Evolutionary conservation across 2,888 invertebrate genomes (phyloP), one percentile per base, ranked within the genome.

Genomic region (Labia minor): DNA sequence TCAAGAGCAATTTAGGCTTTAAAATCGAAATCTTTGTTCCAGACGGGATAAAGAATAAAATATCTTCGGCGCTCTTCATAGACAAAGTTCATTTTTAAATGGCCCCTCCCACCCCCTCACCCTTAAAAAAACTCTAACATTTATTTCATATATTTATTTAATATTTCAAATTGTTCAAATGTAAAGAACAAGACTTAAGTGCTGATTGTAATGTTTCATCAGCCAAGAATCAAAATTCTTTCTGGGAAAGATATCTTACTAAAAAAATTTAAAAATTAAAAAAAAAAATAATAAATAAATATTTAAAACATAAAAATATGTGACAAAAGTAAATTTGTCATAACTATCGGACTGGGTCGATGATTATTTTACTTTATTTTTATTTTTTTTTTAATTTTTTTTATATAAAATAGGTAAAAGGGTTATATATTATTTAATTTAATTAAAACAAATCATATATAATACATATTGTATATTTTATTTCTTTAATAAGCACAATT

Each of bases 241-340:
- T 63, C 21, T 19, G 21, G 14, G 19, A 19, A 63, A 19, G 19
- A 20, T 18, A 14, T 63, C 19, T 18, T 21, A 63, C 19, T 19
- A 14, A 63, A 18, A 18, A 18, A 63, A 63, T 19, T 19, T 20
- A 18, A 21, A 14, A 63, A 63, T 11, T 19, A 20, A 19, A 18
- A 63, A 14, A 19, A 63, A 63, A 63, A 14, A 18, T 19, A 20
- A 18, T 6, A 20, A 33, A 8, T 6, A 33, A 33, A 33, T 33
- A 33, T 8, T n/a, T n/a, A 33, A 33, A 33, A 33, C 6, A 11
- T 33, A 8, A 33, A 33, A 33, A 33, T 8, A 33, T 8, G 11
- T 63, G 21, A 18, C n/a, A 20, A 63, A 18, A 19, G 18, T 63
- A 63, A 63, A 14, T 63, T 63, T 20, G 63, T 63, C 63, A 63